Percentiles rank a stretch among this genome's conserved stretches.
phyloP scores from a whole-genome alignment of 2,113 vertebrate species.

The Cyphomyrus plagiostoma region DNA sequence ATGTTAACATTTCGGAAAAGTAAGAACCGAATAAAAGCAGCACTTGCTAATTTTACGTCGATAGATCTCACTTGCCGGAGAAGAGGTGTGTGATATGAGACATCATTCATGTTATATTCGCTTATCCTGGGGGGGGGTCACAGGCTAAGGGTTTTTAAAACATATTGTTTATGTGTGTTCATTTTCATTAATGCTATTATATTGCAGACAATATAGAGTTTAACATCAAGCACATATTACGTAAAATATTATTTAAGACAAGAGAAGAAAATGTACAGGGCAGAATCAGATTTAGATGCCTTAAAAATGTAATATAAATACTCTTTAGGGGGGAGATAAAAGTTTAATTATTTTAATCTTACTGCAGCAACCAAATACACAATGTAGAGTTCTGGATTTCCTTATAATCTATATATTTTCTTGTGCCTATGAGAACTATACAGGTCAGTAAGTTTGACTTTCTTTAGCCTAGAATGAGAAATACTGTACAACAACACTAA shows the following conservation, averaged over 20 bases:
- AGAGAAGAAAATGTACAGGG: background rate
- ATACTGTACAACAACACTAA: constrained; percentile 41
- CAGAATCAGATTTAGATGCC: background rate
- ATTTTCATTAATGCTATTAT: background rate
- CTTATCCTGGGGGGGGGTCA: background rate
- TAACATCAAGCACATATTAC: background rate
- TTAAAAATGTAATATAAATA: background rate
- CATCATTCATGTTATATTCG: background rate
- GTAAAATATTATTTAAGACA: background rate
- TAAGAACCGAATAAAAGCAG: background rate
- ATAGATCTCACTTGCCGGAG: background rate
- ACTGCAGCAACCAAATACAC: background rate
- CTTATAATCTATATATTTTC: constrained; percentile 43
- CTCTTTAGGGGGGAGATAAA: background rate
- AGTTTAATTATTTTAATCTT: background rate
- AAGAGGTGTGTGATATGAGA: background rate
- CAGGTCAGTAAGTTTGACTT: constrained; percentile 28
- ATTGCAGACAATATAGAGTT: background rate
- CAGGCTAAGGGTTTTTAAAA: background rate
- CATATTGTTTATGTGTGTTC: background rate
- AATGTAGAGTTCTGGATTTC: constrained; percentile 42
- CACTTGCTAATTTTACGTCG: background rate
- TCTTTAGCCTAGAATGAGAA: constrained; percentile 19
- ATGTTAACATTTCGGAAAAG: background rate
- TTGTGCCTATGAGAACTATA: constrained; percentile 32